Evolutionary conservation across 2,797 vertebrate species (phyloP).

Genomic region (Anguilla obscura): DNA sequence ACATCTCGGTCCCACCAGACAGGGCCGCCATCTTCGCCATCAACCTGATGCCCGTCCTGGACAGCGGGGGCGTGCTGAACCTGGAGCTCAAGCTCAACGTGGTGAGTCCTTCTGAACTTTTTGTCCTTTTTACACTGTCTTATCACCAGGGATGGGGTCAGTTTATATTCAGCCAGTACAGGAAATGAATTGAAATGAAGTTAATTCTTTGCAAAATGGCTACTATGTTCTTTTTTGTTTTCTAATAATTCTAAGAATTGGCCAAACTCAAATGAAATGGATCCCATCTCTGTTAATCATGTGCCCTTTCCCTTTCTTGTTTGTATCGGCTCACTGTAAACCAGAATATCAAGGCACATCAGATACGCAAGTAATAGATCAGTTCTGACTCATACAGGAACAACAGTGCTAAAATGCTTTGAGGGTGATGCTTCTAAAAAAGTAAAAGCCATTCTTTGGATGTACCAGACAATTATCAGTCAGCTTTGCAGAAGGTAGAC

Average conservation of each 20-base stretch:
- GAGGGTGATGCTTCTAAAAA: background rate
- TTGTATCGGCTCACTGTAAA: background rate
- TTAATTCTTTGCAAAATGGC: background rate
- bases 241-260: background rate
- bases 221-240: background rate
- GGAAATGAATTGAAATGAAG: background rate
- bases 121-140: background rate
- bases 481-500: background rate
- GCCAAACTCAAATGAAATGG: background rate
- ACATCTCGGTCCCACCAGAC: constrained; percentile 87
- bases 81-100: constrained; percentile 92
- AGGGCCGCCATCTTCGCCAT: constrained; percentile 89
- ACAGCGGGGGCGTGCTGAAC: constrained; percentile 94
- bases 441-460: constrained; percentile 3
- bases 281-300: background rate
- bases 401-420: background rate
- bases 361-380: background rate
- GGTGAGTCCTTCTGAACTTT: constrained; percentile 70
- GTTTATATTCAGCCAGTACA: background rate
- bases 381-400: background rate
- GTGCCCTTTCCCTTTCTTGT: background rate
- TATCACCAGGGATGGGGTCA: background rate
- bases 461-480: background rate
- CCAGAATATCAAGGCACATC: background rate
- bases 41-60: constrained; percentile 91